phyloP scores from a whole-genome alignment of 2,113 vertebrate genomes.

The Cyphomyrus discorhynchus region DNA sequence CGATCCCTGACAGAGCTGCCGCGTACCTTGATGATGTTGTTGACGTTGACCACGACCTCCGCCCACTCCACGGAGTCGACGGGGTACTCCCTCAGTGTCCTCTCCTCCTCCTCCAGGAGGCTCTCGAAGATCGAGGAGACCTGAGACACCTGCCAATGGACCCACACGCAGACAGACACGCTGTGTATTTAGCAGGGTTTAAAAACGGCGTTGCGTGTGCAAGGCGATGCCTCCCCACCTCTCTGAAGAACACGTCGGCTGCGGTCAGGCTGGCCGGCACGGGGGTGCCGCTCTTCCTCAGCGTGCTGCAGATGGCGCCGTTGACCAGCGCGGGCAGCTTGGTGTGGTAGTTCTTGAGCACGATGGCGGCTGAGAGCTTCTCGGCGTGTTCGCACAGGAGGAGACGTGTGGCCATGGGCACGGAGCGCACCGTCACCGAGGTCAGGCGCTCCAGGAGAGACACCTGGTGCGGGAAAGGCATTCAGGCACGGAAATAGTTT shows the following conservation, averaged over 20 bases:
- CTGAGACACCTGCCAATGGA: conserved; percentile 75
- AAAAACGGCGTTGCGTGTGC: too few species aligned
- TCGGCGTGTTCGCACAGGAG: conserved; percentile 89
- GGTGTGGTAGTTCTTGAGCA: conserved; percentile 85
- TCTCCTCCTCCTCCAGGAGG: conserved; percentile 83
- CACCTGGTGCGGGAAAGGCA: conserved; percentile 56
- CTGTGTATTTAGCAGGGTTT: not conserved
- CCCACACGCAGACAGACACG: not conserved
- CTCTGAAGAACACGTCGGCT: conserved; percentile 90
- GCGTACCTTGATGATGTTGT: conserved; percentile 52
- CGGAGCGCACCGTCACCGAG: conserved; percentile 57
- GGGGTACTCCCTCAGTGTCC: conserved; percentile 65
- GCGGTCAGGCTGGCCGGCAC: conserved; percentile 75
- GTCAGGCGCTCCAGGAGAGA: conserved; percentile 73
- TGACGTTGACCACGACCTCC: conserved; percentile 73
- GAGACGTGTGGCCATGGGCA: conserved; percentile 72
- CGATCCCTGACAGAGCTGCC: not conserved
- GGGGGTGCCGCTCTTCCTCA: conserved; percentile 61
- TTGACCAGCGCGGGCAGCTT: conserved; percentile 77
- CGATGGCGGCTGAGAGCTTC: conserved; percentile 73
- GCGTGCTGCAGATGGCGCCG: conserved; percentile 61
- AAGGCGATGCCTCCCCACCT: conserved; percentile 56
- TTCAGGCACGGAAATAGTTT: not conserved
- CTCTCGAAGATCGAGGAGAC: conserved; percentile 83
- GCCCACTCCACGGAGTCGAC: conserved; percentile 77